Base-by-base conservation (phyloP, 2,797 vertebrate genomes). In the Alcedo atthis region DNA sequence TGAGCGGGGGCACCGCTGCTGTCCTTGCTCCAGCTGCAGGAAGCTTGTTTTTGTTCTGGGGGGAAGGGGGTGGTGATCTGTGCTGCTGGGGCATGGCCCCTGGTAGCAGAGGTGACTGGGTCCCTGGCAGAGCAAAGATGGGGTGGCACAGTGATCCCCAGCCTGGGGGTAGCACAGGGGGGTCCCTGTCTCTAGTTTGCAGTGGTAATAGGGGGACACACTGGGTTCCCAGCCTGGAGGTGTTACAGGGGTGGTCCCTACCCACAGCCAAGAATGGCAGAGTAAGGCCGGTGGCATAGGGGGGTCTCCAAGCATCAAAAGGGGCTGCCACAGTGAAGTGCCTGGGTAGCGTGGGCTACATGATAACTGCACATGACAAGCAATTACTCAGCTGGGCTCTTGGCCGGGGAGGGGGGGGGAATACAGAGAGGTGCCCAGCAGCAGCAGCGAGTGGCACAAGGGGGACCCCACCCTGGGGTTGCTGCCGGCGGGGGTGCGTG, bases 1-100 rank as follows among this genome's bases (percentile, higher is more conserved):
- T 15, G 80, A 92, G 43, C 28, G 5, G 93, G 94, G 91, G 85
- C 94, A 59, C 32, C 0, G 57, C 16, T 51, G 59, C 94, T 92
- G 92, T 94, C 81, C 78, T 84, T 49, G 51, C 0, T 15, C 89
- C 0, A 30, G 86, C 55, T 79, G n/a, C 1, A 1, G 59, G 75
- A 48, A 20, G 78, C 46, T 55, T 85, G 54, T 59, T 8, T 1
- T 64, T 58, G 8, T 1, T 30, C 21, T 8, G 30, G 49, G 25
- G 25, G 49, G 25, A 19, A 10, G 21, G 16, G 35, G 2, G 8
- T 15, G n/a, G 15, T 57, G 26, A 10, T 74, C 43, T 33, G 46
- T 0, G 3, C 21, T 64, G 78, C 42, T 26, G 55, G 28, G 30
- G n/a, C 15, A 77, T n/a, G 35, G 30, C 1, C 24, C 35, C 26